Evolutionary conservation across 2,888 invertebrate species (phyloP).

Genomic region (Dicyrtomina minuta): DNA sequence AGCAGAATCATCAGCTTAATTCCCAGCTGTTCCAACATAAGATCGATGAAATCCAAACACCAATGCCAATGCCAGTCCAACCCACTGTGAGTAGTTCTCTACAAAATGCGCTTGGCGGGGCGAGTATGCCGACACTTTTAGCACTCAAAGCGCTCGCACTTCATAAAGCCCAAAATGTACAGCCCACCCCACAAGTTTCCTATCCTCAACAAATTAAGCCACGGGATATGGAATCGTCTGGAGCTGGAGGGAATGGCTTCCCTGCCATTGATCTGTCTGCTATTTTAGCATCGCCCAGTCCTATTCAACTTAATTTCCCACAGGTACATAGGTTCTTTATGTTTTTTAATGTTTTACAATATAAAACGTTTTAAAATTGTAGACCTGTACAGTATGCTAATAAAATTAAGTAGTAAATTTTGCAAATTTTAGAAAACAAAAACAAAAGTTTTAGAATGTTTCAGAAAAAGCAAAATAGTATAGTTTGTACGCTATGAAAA

Average conservation of each 20-base stretch:
- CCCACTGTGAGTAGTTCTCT: not conserved
- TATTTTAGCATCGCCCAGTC: constrained; percentile 43
- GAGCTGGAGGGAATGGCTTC: not conserved
- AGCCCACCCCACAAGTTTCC: constrained; percentile 37
- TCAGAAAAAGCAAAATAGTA: no score
- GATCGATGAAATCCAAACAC: not conserved
- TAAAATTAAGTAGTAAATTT: no score
- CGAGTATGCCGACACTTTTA: constrained; percentile 36
- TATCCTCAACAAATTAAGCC: constrained; percentile 43
- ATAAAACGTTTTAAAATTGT: no score
- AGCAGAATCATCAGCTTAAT: not conserved
- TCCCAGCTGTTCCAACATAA: not conserved
- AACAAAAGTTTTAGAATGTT: no score
- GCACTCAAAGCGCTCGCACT: constrained; percentile 48
- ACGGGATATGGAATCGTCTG: constrained; percentile 26
- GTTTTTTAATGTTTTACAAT: no score
- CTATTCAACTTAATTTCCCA: constrained; percentile 22
- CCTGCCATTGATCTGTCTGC: constrained; percentile 45
- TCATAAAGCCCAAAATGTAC: constrained; percentile 42
- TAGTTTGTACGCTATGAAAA: no score
- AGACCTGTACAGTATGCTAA: no score
- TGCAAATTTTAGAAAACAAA: no score
- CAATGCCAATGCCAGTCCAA: not conserved
- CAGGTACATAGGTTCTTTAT: no score
- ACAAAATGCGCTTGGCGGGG: constrained; percentile 5